Evolutionary conservation across 2,797 vertebrate genomes (phyloP), one percentile per base, ranked within the genome.

Genomic region (Acomys russatus): DNA sequence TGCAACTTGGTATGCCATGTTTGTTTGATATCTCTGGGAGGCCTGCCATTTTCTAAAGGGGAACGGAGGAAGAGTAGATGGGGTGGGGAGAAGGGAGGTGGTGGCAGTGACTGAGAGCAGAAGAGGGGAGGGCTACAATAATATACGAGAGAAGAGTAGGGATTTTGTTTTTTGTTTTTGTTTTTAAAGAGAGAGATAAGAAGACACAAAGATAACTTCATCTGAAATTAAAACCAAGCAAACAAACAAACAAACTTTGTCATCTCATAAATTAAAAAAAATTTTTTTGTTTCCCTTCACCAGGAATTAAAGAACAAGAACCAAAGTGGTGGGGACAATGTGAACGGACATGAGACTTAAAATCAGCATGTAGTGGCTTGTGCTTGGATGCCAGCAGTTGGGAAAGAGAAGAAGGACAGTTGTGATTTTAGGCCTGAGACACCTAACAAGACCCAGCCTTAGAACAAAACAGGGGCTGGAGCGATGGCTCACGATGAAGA

Each of bases 181-280:
- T 44, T n/a, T 44, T 44, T 44, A 44, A 44, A 44, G 44, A 44
- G 44, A 44, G 44, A 44, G 44, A 44, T 44, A 44, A 44, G 44
- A 44, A 44, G 44, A 44, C 23, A 33, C 80, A 85, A 90, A 88
- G 25, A 85, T 59, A 90, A 94, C 44, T 71, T 77, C 17, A 90
- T 90, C 18, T 85, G 44, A 93, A 92, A 91, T 44, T 44, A 44
- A 44, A 44, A 44, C 44, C 44, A 44, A 44, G 44, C 44, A 44
- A 44, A 44, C 44, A 44, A 44, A 44, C 4, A 44, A 44, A 44
- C 44, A 44, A 44, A 4, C 56, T 73, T 96, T 95, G 78, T 70
- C 33, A 90, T 84, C n/a, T 7, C 9, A 51, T 56, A 92, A 91
- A 68, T 30, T 12, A 64, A 87, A 91, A 35, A 77, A 80, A 5